Conservation (phyloP, 2,797 vertebrate genomes). For the Diplodus sargus region DNA sequence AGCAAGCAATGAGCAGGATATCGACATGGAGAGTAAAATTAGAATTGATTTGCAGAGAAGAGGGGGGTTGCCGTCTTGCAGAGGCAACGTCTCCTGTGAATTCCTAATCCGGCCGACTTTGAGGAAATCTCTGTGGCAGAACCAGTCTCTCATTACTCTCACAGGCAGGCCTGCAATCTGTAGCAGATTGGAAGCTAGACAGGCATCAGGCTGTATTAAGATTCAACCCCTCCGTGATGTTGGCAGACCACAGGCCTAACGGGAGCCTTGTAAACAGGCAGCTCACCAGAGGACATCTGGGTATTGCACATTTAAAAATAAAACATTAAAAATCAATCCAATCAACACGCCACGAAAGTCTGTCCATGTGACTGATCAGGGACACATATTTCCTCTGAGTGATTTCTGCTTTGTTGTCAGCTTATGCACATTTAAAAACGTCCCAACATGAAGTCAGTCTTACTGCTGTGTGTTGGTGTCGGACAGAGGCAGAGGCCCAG, state of each 20-base stretch:
- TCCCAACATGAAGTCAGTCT: slow-evolving; percentile 6
- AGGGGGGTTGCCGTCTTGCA: slow-evolving; percentile 52
- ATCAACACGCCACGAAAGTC: slow-evolving; percentile 28
- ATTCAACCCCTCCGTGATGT: slow-evolving; percentile 65
- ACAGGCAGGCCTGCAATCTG: slow-evolving; percentile 68
- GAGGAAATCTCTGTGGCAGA: slow-evolving; percentile 77
- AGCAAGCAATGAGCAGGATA: slow-evolving; percentile 63
- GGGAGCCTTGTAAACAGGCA: slow-evolving; percentile 62
- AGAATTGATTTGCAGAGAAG: slow-evolving; percentile 73
- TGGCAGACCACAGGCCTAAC: slow-evolving; percentile 58
- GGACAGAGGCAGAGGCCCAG: slow-evolving; percentile 4
- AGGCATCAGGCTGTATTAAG: slow-evolving; percentile 73
- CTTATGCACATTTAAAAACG: slow-evolving; percentile 23
- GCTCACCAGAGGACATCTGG: slow-evolving; percentile 46
- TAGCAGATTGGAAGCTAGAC: slow-evolving; percentile 73
- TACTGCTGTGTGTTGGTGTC: slow-evolving; percentile 15
- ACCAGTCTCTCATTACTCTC: slow-evolving; percentile 72
- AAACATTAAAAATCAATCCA: slow-evolving; percentile 18
- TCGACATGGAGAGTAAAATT: slow-evolving; percentile 70
- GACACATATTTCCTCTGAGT: slow-evolving; percentile 4
- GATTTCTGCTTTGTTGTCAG: slow-evolving; percentile 5
- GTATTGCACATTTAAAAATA: slow-evolving; percentile 37
- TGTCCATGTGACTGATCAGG: slow-evolving; percentile 32
- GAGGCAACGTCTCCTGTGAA: slow-evolving; percentile 66
- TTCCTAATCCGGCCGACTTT: slow-evolving; percentile 76